Conservation (phyloP, 2,113 vertebrate species). For the Pelecanus crispus region DNA sequence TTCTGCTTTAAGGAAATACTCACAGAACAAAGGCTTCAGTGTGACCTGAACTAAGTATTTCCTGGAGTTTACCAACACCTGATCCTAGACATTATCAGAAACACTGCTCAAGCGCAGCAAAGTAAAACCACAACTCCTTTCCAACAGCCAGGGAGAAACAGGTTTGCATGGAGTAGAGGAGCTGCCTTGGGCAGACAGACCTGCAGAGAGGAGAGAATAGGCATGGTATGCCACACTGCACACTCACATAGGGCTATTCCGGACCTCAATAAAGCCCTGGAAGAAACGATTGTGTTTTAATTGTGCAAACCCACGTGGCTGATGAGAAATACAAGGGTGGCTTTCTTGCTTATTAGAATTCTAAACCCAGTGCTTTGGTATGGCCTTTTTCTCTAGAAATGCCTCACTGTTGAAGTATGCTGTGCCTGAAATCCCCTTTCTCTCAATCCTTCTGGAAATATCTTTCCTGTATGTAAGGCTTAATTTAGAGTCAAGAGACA, state of each 20-base stretch:
- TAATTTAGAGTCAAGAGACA: neutral
- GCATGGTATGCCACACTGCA: neutral
- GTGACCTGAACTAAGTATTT: neutral
- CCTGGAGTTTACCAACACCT: neutral
- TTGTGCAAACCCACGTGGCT: constrained; percentile 69
- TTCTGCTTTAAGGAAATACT: neutral
- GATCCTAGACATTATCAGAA: neutral
- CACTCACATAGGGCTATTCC: neutral
- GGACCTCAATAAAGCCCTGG: constrained; percentile 49
- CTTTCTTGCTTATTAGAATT: neutral
- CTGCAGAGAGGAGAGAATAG: constrained; percentile 15
- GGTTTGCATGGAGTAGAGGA: neutral
- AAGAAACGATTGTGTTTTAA: constrained; percentile 64
- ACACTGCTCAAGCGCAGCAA: neutral
- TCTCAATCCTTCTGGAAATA: neutral
- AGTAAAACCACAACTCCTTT: neutral
- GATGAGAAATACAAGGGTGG: constrained; percentile 21
- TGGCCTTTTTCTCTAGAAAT: neutral
- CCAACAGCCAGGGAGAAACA: neutral
- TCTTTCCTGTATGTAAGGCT: neutral
- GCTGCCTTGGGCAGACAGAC: neutral
- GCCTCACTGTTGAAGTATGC: neutral
- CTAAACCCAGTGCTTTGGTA: neutral
- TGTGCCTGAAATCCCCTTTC: neutral
- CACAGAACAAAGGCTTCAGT: neutral